These are phyloP conservation scores for Portunus trituberculatus DNA, from an alignment of 1,140 invertebrate genomes.

Conservation along the genomic window DNA sequence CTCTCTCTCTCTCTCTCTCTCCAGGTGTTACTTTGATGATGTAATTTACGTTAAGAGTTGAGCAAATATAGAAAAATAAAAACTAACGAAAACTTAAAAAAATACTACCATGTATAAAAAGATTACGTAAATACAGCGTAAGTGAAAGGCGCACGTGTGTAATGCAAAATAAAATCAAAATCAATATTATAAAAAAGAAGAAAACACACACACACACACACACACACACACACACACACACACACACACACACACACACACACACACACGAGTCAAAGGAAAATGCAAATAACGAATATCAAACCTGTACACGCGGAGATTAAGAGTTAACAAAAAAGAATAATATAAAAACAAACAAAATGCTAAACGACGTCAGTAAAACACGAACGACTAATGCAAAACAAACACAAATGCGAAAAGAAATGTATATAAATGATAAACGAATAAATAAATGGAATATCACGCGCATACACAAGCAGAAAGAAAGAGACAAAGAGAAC, in stretches of 20 bases:
- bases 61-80: slow-evolving; percentile 3
- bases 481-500: background rate
- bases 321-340: background rate
- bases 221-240: too few relatives aligned
- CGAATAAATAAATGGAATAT: too few relatives aligned
- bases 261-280: background rate
- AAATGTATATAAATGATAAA: too few relatives aligned
- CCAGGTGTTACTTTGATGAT: background rate
- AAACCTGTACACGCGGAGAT: background rate
- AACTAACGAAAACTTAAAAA: background rate
- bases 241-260: too few relatives aligned
- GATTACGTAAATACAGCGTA: background rate
- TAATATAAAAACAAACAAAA: too few relatives aligned
- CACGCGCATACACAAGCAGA: too few relatives aligned
- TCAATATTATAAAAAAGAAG: background rate
- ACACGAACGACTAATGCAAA: too few relatives aligned
- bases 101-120: background rate
- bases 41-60: background rate
- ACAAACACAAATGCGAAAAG: too few relatives aligned
- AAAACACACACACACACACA: too few relatives aligned
- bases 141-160: background rate
- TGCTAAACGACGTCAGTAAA: too few relatives aligned
- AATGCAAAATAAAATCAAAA: background rate
- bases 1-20: slow-evolving; percentile 45
- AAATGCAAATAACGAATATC: background rate